Evolutionary conservation across 2,888 invertebrate genomes (phyloP), one percentile per base, ranked within the genome.

Genomic region (Exocentrus adspersus): DNA sequence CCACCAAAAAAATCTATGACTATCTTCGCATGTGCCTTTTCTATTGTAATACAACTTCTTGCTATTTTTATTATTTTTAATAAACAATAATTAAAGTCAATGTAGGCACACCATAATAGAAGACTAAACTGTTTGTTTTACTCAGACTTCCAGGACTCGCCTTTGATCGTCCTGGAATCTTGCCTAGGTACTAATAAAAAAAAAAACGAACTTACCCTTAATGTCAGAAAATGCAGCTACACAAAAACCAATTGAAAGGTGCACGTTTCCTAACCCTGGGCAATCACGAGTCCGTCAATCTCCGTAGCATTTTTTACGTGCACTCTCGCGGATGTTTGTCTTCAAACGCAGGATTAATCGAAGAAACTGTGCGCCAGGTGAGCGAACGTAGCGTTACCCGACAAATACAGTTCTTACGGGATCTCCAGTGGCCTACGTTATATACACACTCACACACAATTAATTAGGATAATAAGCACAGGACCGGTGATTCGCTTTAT

Each of bases 381-480:
- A 72, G 71, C 72, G 69, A 68, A 70, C 70, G 66, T 77, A 77
- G 74, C 75, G 76, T 77, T 75, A 77, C 74, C 72, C 70, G 60
- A 66, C 70, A 76, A 75, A 74, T 77, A 78, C 78, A 76, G 78
- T 78, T 78, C 73, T 75, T 77, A 77, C 77, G 77, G 77, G 77
- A 77, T 73, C 64, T 54, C 62, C 74, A 73, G 74, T 75, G 73
- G 77, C 77, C 73, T 70, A 72, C 71, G 70, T 66, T 66, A 7
- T 5, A 16, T 17, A 17, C 28, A 14, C 53, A 14, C 17, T 10
- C 14, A 17, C 28, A 14, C 53, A 14, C 17, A 14, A 14, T 41
- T 21, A 20, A 42, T 41, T 53, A 42, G 42, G 37, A 37, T 32
- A 10, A 32, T 37, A 37, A 37, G 3, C 37, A n/a, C n/a, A 37